Percentiles rank a stretch among this genome's conserved stretches.
phyloP scores from a whole-genome alignment of 2,113 vertebrate species.

The Telmatochromis sp. region DNA sequence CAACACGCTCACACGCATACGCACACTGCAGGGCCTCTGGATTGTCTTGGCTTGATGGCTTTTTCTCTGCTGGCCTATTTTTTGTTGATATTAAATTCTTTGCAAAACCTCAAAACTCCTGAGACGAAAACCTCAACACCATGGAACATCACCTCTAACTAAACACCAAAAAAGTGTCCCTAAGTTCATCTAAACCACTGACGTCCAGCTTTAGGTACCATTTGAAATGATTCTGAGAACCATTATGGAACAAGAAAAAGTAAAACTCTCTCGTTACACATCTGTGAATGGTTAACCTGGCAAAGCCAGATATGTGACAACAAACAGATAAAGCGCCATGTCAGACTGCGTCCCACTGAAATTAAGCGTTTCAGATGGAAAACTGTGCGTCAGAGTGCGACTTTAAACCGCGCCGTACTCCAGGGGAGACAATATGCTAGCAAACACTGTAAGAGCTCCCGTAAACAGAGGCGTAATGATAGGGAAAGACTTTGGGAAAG shows the following conservation, averaged over 20 bases:
- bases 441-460: constrained; percentile 25
- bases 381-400: constrained; percentile 24
- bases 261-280: neutral
- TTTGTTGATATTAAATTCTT: constrained; percentile 33
- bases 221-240: neutral
- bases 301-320: constrained; percentile 2
- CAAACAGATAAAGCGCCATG: constrained; percentile 22
- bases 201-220: neutral
- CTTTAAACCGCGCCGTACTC: constrained; percentile 24
- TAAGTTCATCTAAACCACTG: neutral
- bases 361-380: constrained; percentile 24
- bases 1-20: neutral
- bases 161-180: neutral
- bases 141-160: neutral
- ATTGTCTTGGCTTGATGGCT: constrained; percentile 15
- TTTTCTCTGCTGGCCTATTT: constrained; percentile 16
- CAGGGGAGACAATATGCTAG: constrained; percentile 1
- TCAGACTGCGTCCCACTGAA: neutral
- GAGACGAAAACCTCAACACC: constrained; percentile 22
- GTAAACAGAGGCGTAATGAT: constrained; percentile 48
- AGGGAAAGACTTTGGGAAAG: constrained; percentile 3
- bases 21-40: constrained; percentile 19
- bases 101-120: constrained; percentile 2
- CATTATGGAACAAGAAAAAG: neutral
- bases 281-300: constrained; percentile 34